These are phyloP conservation scores for Fratercula arctica DNA, from an alignment of 2,797 vertebrate species.

Conservation along the genomic window DNA sequence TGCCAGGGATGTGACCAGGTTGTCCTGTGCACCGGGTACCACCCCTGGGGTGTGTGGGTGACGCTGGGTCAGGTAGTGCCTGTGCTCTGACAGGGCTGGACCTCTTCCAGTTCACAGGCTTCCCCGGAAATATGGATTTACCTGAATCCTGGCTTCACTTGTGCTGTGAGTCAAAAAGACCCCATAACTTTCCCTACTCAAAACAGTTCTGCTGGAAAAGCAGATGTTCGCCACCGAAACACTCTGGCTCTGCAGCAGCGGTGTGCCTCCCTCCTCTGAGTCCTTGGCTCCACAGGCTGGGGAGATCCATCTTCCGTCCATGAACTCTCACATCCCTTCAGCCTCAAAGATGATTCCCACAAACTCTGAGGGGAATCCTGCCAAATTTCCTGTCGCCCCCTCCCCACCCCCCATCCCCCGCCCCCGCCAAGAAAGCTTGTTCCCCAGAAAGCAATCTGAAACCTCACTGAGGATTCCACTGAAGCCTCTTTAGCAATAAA, in stretches of 20 bases:
- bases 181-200: background rate
- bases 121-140: background rate
- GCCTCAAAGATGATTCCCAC: background rate
- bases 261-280: background rate
- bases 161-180: background rate
- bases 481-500: constrained; percentile 7
- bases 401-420: too few relatives aligned
- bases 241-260: background rate
- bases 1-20: background rate
- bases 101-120: background rate
- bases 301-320: background rate
- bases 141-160: background rate
- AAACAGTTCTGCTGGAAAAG: background rate
- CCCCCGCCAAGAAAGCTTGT: fast-evolving
- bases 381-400: background rate
- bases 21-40: background rate
- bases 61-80: background rate
- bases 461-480: background rate
- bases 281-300: background rate
- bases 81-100: background rate
- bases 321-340: background rate
- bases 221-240: background rate
- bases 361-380: background rate
- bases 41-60: background rate
- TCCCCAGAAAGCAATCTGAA: constrained; percentile 1